Base-by-base conservation (phyloP, 2,113 vertebrate species). In the Dinomys branickii region DNA sequence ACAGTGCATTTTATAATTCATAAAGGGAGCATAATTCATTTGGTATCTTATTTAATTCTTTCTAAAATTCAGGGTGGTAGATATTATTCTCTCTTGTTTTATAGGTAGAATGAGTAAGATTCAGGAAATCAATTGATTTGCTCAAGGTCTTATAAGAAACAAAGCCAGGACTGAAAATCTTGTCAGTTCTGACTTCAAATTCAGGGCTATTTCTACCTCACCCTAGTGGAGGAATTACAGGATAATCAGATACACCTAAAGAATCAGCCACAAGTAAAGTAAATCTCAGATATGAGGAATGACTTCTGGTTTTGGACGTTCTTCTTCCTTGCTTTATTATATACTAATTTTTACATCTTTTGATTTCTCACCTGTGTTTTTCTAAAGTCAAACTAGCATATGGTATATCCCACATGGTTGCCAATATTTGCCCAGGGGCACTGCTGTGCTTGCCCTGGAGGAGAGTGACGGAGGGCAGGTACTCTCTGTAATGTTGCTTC, bases 101-200 rank as follows among this genome's bases (percentile, higher is more conserved):
- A 81, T 13, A 90, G n/a, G 41, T 92, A 50, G 10, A 11, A 54
- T 80, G 59, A 86, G 5, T 80, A 90, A 65, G 47, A 78, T 59
- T 95, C 41, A 83, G 41, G 67, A 83, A 82, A 50, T 63, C 41
- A 95, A 92, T 69, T 33, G 8, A 67, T 67, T 95, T 94, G 12
- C 56, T 96, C 24, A 58, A 61, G 20, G 13, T 91, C 58, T 47
- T 26, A 6, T 50, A 77, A 81, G 84, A 83, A 89, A 89, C 0
- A 86, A 50, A 92, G 26, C 35, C 35, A 69, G 41, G 41, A 28
- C 28, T 71, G 33, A 50, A 80, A 56, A 26, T 85, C 13, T 44
- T 19, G 8, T 83, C 69, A 22, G 16, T 87, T 90, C n/a, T 91
- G 19, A 54, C 16, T 91, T 78, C 50, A 83, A 35, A 85, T 59